phyloP scores from a whole-genome alignment of 2,113 vertebrate genomes.

The Oncorhynchus masou region DNA sequence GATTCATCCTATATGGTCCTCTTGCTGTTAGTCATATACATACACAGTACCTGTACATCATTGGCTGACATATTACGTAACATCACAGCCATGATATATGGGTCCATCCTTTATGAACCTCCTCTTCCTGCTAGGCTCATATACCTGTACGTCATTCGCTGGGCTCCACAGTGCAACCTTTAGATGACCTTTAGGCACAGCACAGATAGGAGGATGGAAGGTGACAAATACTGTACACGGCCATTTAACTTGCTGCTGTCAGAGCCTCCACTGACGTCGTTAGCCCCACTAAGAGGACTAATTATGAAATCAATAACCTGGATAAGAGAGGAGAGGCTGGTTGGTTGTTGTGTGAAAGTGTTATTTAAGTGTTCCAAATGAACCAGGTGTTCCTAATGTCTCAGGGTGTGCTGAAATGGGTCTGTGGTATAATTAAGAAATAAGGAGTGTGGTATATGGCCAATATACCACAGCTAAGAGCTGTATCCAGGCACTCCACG shows the following conservation, averaged over 20 bases:
- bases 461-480: too few relatives aligned
- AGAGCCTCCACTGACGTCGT: slow-evolving; percentile 32
- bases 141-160: background rate
- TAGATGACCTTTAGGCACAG: background rate
- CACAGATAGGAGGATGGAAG: background rate
- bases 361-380: slow-evolving; percentile 25
- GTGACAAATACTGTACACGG: slow-evolving; percentile 5
- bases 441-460: too few relatives aligned
- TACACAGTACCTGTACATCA: too few relatives aligned
- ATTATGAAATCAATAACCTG: slow-evolving; percentile 63
- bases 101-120: too few relatives aligned
- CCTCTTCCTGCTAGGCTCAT: too few relatives aligned
- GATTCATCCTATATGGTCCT: too few relatives aligned
- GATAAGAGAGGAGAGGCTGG: background rate
- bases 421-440: too few relatives aligned
- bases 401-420: slow-evolving; percentile 23
- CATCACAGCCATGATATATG: too few relatives aligned
- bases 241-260: background rate
- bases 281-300: slow-evolving; percentile 32
- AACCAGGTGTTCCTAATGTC: background rate
- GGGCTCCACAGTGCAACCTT: background rate
- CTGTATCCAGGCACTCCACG: too few relatives aligned
- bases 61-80: too few relatives aligned
- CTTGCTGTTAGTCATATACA: too few relatives aligned
- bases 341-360: slow-evolving; percentile 20